Evolutionary conservation across 2,113 vertebrate species (phyloP), one percentile per base, ranked within the genome.

Genomic region (Channa maculata): DNA sequence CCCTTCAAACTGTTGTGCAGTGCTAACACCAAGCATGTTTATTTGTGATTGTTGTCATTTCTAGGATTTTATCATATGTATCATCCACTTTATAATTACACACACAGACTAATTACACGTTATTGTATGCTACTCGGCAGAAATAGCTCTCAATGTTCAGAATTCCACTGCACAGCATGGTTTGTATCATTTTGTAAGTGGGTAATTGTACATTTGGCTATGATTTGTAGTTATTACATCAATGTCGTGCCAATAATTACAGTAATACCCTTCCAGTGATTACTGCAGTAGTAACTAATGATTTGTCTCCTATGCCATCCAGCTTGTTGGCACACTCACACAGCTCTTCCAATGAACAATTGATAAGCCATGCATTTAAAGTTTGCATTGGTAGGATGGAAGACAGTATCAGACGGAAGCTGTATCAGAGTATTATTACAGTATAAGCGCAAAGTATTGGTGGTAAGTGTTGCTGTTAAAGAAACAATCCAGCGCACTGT

Each of bases 151-250:
- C 33, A 43, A 5, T 74, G 50, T 68, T 84, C 60, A 45, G 34
- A 59, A 49, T 4, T 75, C 54, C 62, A 50, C 36, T 37, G 38
- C 41, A 2, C 61, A 57, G 61, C 62, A 24, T 64, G 57, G 15
- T 51, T 41, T 70, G 57, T 59, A 66, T 81, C 43, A 57, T 65
- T 57, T 50, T 24, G 8, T 61, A 49, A 75, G 65, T 61, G 61
- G 59, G 24, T 78, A 79, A 84, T 79, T 78, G 62, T 79, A 72
- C 39, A 75, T 78, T 75, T 61, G 43, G 65, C 55, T 78, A 61
- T 50, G 50, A 75, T 78, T 51, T 75, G 62, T 61, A 73, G 36
- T 65, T 76, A 76, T 65, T 71, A 34, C 44, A 79, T 75, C 63
- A 45, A 65, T 51, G 54, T 49, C 71, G 72, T 50, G 45, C 11